Percentiles rank a stretch among this genome's conserved stretches.
Evolutionary conservation across 2,888 invertebrate genomes (phyloP).

Genomic region (Ethmia dodecea): DNA sequence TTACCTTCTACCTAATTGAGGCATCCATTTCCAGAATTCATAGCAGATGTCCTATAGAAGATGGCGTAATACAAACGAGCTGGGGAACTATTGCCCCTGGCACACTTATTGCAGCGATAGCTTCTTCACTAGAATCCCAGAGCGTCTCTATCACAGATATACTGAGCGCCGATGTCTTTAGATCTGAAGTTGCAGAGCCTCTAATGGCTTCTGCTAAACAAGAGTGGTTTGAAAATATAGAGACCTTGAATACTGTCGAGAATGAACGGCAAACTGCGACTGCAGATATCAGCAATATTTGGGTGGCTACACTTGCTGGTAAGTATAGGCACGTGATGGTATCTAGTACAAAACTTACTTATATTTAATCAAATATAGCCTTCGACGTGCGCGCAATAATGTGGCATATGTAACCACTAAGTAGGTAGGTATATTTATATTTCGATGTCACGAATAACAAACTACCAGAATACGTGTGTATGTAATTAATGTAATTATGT

Average conservation of each 20-base stretch:
- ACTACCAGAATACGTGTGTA: no score
- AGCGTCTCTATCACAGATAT: constrained; percentile 70
- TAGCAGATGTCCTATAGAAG: constrained; percentile 80
- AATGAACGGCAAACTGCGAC: constrained; percentile 27
- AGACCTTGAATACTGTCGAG: constrained; percentile 33
- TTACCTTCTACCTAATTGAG: no score
- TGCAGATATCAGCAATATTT: constrained; percentile 73
- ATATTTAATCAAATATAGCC: no score
- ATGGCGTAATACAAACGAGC: constrained; percentile 79
- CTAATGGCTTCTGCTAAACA: constrained; percentile 49
- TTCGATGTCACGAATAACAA: no score
- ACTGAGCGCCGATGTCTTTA: constrained; percentile 53
- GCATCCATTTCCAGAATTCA: constrained; percentile 50
- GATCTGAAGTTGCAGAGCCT: constrained; percentile 54
- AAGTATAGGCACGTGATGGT: no score
- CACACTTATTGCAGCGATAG: constrained; percentile 77
- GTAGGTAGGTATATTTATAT: no score
- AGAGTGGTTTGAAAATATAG: constrained; percentile 56
- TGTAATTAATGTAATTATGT: no score
- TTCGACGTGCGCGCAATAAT: no score
- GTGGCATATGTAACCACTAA: no score
- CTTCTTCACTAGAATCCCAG: constrained; percentile 79
- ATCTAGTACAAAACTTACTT: no score
- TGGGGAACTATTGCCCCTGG: constrained; percentile 80
- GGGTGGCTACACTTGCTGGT: constrained; percentile 80